Conservation (phyloP, 2,113 vertebrate species). For the Ctenomys sociabilis region DNA sequence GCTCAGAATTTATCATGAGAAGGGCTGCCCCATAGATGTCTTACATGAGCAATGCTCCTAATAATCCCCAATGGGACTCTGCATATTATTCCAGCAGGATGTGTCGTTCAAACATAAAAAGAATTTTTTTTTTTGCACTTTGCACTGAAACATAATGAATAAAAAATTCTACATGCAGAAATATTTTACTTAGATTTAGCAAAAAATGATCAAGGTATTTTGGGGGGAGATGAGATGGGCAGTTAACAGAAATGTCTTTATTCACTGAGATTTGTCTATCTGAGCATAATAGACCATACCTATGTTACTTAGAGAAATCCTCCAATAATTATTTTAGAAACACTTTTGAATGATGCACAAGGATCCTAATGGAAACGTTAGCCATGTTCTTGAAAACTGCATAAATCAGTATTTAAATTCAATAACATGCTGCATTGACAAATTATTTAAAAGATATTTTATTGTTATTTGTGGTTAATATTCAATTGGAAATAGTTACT, state of each 20-base stretch:
- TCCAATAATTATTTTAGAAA: constrained; percentile 54
- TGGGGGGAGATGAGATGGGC: not conserved
- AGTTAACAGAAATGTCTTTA: constrained; percentile 34
- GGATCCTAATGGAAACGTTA: constrained; percentile 26
- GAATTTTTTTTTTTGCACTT: constrained; percentile 47
- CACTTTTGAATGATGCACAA: constrained; percentile 62
- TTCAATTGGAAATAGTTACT: constrained; percentile 56
- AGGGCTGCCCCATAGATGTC: constrained; percentile 54
- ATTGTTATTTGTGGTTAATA: constrained; percentile 65
- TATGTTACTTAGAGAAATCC: constrained; percentile 11
- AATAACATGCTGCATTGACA: constrained; percentile 55
- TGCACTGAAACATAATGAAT: constrained; percentile 49
- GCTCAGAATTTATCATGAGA: constrained; percentile 70
- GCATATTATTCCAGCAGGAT: constrained; percentile 47
- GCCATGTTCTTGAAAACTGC: constrained; percentile 34
- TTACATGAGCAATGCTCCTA: constrained; percentile 67
- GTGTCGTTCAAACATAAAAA: constrained; percentile 56
- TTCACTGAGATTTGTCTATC: not conserved
- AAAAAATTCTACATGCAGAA: not conserved
- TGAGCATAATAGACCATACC: constrained; percentile 29
- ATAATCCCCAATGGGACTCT: constrained; percentile 56
- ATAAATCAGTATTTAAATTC: constrained; percentile 53
- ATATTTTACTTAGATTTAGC: constrained; percentile 23
- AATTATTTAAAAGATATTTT: constrained; percentile 63
- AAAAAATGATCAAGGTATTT: not conserved